Evolutionary conservation across 2,888 invertebrate species (phyloP), one percentile per base, ranked within the genome.

Genomic region (Zele albiditarsus): DNA sequence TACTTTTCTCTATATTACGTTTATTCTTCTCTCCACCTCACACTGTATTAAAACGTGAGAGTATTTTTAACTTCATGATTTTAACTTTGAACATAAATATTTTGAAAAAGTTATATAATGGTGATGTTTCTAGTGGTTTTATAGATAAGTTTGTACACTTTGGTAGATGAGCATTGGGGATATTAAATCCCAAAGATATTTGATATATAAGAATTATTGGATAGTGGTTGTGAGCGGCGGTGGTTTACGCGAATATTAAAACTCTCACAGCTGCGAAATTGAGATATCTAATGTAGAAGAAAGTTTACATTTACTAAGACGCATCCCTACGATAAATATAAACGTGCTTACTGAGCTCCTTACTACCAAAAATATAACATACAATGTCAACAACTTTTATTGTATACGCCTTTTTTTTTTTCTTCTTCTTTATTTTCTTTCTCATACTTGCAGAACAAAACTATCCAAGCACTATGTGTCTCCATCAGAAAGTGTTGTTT

Each of bases 271-370:
- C 20, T 53, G 53, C 8, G 38, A 63, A 63, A n/a, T 31, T 33
- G 31, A 63, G 20, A 63, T 63, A 38, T 63, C 33, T 33, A n/a
- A 63, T 63, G 33, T 20, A 10, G 20, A 33, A 5, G 20, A 63
- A 63, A 33, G 33, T 63, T 63, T 63, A 33, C 33, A 46, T 46
- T n/a, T n/a, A 6, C 46, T 6, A 46, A 8, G 16, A n/a, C n/a
- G 31, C 20, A 31, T 28, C 63, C 16, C 31, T 62, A 10, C 28
- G 33, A 63, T 33, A 63, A 63, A 63, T 63, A 20, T 31, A 63
- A 31, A 6, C 31, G 23, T 33, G n/a, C 31, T 3, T 12, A 28
- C 46, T 3, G 16, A 46, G 5, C 16, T 46, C 46, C 16, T 46
- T 46, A 46, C 46, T 46, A n/a, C 14, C 46, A 46, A n/a, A 46